A percentile compares a stretch with the other conserved stretches of the same genome.
Evolutionary conservation across 64 coral and sea anemone species (phyloP).

Genomic region (Pachyseris speciosa): DNA sequence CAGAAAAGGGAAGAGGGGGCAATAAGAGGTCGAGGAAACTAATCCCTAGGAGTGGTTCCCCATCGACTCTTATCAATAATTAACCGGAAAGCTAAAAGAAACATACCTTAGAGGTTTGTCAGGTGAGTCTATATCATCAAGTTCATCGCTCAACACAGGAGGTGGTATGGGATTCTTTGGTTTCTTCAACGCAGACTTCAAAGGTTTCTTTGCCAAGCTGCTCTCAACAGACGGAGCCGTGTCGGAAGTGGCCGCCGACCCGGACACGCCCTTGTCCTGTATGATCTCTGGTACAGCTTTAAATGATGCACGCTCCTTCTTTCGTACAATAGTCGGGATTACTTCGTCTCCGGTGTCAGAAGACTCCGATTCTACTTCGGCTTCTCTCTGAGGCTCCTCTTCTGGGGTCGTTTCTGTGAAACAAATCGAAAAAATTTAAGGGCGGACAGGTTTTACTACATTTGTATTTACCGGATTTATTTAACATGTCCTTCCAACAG

Average conservation of each 20-base stretch:
- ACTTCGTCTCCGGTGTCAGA: constrained; percentile 89
- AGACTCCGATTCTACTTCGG: constrained; percentile 67
- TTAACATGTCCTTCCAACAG: too few species aligned
- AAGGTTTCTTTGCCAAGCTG: constrained; percentile 76
- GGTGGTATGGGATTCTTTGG: constrained; percentile 58
- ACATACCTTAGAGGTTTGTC: neutral
- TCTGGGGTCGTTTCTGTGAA: constrained; percentile 87
- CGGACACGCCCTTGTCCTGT: constrained; percentile 71
- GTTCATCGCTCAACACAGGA: constrained; percentile 46
- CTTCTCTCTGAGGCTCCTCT: constrained; percentile 66
- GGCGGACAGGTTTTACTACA: too few species aligned
- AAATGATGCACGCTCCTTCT: constrained; percentile 20
- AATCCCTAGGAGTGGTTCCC: too few species aligned
- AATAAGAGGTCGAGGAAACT: too few species aligned
- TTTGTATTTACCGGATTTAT: too few species aligned
- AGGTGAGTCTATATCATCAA: neutral
- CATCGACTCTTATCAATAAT: too few species aligned
- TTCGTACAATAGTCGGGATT: constrained; percentile 22
- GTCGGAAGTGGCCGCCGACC: constrained; percentile 66
- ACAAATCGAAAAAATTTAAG: neutral
- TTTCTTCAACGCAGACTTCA: constrained; percentile 91
- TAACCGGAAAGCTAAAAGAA: neutral
- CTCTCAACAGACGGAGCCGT: constrained; percentile 63
- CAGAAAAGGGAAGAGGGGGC: too few species aligned
- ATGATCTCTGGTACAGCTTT: constrained; percentile 67